Base-by-base conservation (phyloP, 1,140 invertebrate genomes). In the Drosophila pectinifera region DNA sequence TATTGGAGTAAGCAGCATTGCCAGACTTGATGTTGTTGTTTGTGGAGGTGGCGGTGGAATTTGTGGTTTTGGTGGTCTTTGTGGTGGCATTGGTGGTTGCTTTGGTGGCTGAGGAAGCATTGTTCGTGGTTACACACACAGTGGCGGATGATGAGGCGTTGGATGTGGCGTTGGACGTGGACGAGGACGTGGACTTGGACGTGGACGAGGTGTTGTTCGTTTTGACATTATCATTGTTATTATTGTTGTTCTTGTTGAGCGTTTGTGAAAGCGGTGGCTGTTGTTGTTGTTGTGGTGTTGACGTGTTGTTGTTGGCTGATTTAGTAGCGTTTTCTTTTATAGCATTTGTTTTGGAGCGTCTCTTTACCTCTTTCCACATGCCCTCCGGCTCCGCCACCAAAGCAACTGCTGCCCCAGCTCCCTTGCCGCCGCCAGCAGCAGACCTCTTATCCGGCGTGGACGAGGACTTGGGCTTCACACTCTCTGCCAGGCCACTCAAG, bases 331-430 rank as follows among this genome's bases (percentile, higher is more conserved):
- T 86, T 88, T 91, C 90, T 91, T 91, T 91, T 80, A 91, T 80
- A 91, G 90, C 90, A 78, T 91, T 90, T 81, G 86, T 83, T 88
- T 94, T 94, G 26, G 93, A 93, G 61, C 94, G 93, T 62, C 94
- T 92, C 80, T 94, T 94, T 85, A 94, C 94, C 93, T 94, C 91
- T 88, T 91, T 91, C 92, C 92, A 92, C 64, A 91, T 80, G 79
- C 88, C 90, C 64, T 91, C 90, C 58, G 81, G 85, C 86, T 90
- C 84, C 58, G 80, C 80, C 73, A 89, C 85, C 84, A 89, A 89
- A 80, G 84, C 84, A 80, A 48, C 82, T 61, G 69, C 65, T 41
- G 63, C 78, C 51, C 65, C 82, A 64, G 26, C 49, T 48, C 63
- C 72, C 28, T 59, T 61, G 28, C 55, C 89, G 24, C 53, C 67